Evolutionary conservation across 2,797 vertebrate genomes (phyloP).

Genomic region (Enteromius unitaeniatus): DNA sequence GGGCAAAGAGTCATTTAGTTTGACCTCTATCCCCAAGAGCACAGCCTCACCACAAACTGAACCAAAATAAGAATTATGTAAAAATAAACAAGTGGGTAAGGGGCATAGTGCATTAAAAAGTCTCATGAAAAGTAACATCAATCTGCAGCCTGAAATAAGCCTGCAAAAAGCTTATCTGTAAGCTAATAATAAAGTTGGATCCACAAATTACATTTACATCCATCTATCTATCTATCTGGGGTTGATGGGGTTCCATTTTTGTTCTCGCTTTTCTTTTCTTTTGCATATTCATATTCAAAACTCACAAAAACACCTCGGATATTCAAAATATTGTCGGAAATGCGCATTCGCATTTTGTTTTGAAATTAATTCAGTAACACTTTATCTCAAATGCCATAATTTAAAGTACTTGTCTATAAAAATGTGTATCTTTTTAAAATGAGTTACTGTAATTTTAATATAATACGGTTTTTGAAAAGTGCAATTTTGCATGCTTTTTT

Average conservation of each 20-base stretch:
- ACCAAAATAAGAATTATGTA: constrained; percentile 64
- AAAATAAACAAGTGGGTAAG: constrained; percentile 64
- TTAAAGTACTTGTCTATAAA: not conserved
- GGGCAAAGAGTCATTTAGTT: constrained; percentile 69
- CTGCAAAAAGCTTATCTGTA: not conserved
- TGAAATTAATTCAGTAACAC: no score
- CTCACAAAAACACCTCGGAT: no score
- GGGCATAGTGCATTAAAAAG: constrained; percentile 59
- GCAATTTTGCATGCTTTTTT: not conserved
- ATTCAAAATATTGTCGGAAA: no score
- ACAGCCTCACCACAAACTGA: constrained; percentile 58
- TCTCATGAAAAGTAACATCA: constrained; percentile 53
- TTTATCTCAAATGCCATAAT: not conserved
- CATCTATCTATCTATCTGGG: not conserved
- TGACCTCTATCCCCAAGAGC: constrained; percentile 56
- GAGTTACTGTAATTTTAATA: not conserved
- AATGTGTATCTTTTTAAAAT: not conserved
- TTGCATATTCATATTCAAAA: no score
- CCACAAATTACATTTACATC: no score
- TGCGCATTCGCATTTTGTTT: no score
- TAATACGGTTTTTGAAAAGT: not conserved
- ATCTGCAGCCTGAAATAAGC: constrained; percentile 5
- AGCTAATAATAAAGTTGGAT: no score
- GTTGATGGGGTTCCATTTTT: no score
- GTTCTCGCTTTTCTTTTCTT: no score